Evolutionary conservation across 2,888 invertebrate genomes (phyloP).

Genomic region (Plutella xylostella): DNA sequence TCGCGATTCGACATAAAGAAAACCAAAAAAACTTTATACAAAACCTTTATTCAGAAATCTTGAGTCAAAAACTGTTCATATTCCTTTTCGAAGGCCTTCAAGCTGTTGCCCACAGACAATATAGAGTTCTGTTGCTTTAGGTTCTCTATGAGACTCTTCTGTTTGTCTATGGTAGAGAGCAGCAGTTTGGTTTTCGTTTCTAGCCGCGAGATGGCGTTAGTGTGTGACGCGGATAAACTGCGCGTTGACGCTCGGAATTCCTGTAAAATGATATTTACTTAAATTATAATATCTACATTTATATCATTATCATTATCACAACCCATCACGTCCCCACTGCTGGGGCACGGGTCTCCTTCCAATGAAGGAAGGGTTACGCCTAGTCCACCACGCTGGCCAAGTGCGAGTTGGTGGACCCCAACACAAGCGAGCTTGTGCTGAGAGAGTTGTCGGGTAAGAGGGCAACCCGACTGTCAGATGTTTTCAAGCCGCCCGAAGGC

Average conservation of each 20-base stretch:
- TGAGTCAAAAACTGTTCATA: slow-evolving; percentile 40
- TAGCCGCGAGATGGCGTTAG: slow-evolving; percentile 34
- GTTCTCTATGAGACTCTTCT: slow-evolving; percentile 40
- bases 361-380: too few relatives aligned
- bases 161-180: slow-evolving; percentile 30
- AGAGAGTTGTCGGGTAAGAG: too few relatives aligned
- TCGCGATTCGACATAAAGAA: neutral
- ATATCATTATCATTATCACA: neutral
- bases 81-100: slow-evolving; percentile 36
- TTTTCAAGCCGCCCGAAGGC: too few relatives aligned
- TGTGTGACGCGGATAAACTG: slow-evolving; percentile 31
- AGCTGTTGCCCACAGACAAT: slow-evolving; percentile 30
- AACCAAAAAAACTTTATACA: neutral
- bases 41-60: slow-evolving; percentile 21
- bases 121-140: slow-evolving; percentile 37
- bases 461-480: too few relatives aligned
- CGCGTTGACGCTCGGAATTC: slow-evolving; percentile 45
- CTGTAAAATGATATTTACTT: slow-evolving; percentile 21
- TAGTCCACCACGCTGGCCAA: too few relatives aligned
- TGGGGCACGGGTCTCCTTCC: too few relatives aligned
- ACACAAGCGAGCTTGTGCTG: too few relatives aligned
- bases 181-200: slow-evolving; percentile 31
- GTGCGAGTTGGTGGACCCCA: too few relatives aligned
- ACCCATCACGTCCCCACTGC: too few relatives aligned
- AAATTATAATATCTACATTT: neutral